Percentiles rank a stretch among this genome's conserved stretches.
phyloP scores from a whole-genome alignment of 2,888 invertebrate species.

The Acleris emargana region DNA sequence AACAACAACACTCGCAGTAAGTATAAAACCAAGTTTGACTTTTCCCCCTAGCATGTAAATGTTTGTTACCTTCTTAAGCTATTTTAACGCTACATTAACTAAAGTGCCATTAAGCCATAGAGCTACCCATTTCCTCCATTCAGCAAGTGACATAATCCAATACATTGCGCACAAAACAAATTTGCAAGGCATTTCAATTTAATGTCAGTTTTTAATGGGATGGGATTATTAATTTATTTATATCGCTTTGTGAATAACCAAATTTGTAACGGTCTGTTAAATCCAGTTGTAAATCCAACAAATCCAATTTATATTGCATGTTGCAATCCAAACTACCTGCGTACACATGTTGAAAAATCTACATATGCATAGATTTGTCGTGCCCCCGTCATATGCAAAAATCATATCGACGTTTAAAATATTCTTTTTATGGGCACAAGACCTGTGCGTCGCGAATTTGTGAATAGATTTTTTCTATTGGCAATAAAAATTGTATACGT shows the following conservation, averaged over 20 bases:
- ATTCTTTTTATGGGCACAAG: constrained; percentile 72
- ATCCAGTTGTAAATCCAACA: constrained; percentile 63
- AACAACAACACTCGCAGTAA: no score
- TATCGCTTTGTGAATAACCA: constrained; percentile 61
- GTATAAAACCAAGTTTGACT: neutral
- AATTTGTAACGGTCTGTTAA: constrained; percentile 73
- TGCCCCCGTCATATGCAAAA: constrained; percentile 77
- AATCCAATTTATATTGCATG: constrained; percentile 69
- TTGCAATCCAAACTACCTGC: constrained; percentile 66
- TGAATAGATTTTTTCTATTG: constrained; percentile 76
- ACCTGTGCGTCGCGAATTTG: constrained; percentile 68
- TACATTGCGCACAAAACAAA: constrained; percentile 15
- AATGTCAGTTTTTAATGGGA: constrained; percentile 22
- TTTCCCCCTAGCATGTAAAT: neutral
- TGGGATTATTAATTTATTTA: constrained; percentile 63
- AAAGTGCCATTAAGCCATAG: neutral
- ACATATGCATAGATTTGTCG: constrained; percentile 55
- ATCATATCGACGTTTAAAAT: constrained; percentile 77
- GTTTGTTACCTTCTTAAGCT: neutral
- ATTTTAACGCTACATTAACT: constrained; percentile 1
- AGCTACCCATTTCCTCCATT: constrained; percentile 1
- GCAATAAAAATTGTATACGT: constrained; percentile 75
- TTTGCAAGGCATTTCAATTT: constrained; percentile 20
- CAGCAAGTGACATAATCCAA: constrained; percentile 9
- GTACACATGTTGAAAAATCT: constrained; percentile 72